A percentile compares a stretch with the other conserved stretches of the same genome.
Evolutionary conservation across 2,113 vertebrate genomes (phyloP).

Genomic region (Alouatta palliata): DNA sequence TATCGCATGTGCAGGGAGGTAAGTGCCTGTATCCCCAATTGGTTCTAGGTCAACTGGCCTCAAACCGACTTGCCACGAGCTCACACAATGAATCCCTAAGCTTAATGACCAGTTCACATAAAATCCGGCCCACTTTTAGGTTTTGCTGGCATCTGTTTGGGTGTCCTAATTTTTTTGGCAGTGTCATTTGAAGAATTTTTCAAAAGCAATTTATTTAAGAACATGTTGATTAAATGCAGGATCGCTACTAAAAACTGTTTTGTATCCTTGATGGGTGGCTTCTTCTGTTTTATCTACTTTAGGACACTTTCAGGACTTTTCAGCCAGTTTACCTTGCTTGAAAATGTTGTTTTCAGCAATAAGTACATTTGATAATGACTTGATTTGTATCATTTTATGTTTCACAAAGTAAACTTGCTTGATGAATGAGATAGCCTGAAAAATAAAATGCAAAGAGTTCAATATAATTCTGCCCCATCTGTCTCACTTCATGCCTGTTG

Average conservation of each 20-base stretch:
- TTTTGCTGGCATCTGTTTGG: constrained; percentile 5
- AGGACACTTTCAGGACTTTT: constrained; percentile 68
- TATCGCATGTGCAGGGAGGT: neutral
- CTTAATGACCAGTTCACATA: neutral
- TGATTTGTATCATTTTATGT: constrained; percentile 63
- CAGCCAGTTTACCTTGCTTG: constrained; percentile 70
- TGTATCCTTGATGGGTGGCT: constrained; percentile 62
- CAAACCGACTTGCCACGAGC: neutral
- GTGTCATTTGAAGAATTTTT: constrained; percentile 43
- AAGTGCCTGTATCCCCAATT: neutral
- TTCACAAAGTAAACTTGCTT: constrained; percentile 54
- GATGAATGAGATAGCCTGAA: constrained; percentile 61
- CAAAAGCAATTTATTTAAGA: constrained; percentile 52
- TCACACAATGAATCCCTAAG: neutral
- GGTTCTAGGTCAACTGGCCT: constrained; percentile 43
- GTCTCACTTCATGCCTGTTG: constrained; percentile 62
- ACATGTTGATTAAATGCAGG: constrained; percentile 41
- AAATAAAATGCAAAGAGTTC: constrained; percentile 67
- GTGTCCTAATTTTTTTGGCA: neutral
- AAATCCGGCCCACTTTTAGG: constrained; percentile 37
- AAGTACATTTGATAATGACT: constrained; percentile 68
- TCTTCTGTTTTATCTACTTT: constrained; percentile 60
- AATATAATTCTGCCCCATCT: constrained; percentile 37
- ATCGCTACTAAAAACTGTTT: constrained; percentile 56
- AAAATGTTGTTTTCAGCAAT: constrained; percentile 67